These are phyloP conservation scores for Ancistrus triradiatus DNA, from an alignment of 2,113 vertebrate genomes.

Conservation along the genomic window DNA sequence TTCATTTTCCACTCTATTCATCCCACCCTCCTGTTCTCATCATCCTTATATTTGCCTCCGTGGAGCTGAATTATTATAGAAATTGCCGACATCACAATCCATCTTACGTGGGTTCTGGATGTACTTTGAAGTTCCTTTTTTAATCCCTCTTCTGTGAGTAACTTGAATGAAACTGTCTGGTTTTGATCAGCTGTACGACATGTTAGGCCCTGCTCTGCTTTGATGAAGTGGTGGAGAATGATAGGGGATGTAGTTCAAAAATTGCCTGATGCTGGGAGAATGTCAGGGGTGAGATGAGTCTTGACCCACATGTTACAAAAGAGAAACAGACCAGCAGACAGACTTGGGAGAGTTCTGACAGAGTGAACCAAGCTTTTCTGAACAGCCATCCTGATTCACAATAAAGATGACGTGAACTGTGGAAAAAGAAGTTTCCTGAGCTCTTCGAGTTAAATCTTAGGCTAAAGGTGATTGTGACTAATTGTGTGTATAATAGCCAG, in stretches of 20 bases:
- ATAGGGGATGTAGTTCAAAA: conserved; percentile 30
- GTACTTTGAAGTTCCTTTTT: conserved; percentile 48
- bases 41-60: not conserved
- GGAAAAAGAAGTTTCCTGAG: too few species aligned
- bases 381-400: not conserved
- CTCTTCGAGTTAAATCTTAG: too few species aligned
- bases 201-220: conserved; percentile 43
- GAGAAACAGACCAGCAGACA: not conserved
- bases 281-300: conserved; percentile 29
- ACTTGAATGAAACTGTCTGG: conserved; percentile 42
- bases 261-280: conserved; percentile 8
- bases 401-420: not conserved
- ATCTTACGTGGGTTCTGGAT: conserved; percentile 33
- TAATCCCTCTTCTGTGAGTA: conserved; percentile 6
- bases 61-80: conserved; percentile 40
- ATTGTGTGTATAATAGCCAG: too few species aligned
- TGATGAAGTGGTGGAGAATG: conserved; percentile 46
- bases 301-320: conserved; percentile 36
- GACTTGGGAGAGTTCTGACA: conserved; percentile 4
- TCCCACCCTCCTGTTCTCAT: not conserved
- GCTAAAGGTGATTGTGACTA: too few species aligned
- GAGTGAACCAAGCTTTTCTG: not conserved
- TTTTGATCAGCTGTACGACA: conserved; percentile 53
- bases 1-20: not conserved
- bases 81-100: conserved; percentile 43